Evolutionary conservation across 2,797 vertebrate genomes (phyloP).

Genomic region (Etheostoma nigrum): DNA sequence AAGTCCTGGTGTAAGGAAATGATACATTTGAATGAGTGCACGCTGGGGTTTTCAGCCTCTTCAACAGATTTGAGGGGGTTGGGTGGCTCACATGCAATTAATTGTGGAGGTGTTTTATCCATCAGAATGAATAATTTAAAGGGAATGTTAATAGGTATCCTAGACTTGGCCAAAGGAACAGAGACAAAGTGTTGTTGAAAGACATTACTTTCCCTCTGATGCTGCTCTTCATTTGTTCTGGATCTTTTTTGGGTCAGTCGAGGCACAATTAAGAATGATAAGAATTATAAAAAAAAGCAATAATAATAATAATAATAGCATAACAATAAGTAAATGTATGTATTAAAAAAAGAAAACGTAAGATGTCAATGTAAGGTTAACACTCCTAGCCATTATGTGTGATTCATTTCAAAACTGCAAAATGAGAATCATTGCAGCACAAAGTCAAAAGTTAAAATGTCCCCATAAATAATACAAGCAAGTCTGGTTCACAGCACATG

Average conservation of each 20-base stretch:
- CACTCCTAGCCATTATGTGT: slow-evolving; percentile 11
- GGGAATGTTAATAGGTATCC: slow-evolving; percentile 87
- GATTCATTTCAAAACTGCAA: slow-evolving; percentile 53
- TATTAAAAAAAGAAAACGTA: neutral
- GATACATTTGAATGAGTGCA: slow-evolving; percentile 66
- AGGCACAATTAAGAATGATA: slow-evolving; percentile 39
- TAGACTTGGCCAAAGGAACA: slow-evolving; percentile 80
- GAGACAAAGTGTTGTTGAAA: slow-evolving; percentile 85
- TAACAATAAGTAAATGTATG: neutral
- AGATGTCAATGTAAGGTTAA: slow-evolving; percentile 20
- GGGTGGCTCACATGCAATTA: slow-evolving; percentile 84
- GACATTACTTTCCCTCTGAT: slow-evolving; percentile 83
- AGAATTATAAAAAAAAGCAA: slow-evolving; percentile 19
- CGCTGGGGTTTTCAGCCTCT: slow-evolving; percentile 69
- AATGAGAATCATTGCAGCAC: slow-evolving; percentile 45
- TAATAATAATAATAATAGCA: slow-evolving; percentile 5
- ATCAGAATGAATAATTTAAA: slow-evolving; percentile 90
- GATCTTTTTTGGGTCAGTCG: slow-evolving; percentile 68
- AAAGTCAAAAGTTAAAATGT: slow-evolving; percentile 66
- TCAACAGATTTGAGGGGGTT: slow-evolving; percentile 74
- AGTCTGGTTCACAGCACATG: slow-evolving; percentile 42
- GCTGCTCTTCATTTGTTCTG: slow-evolving; percentile 74
- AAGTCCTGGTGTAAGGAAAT: slow-evolving; percentile 59
- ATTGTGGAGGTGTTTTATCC: slow-evolving; percentile 89
- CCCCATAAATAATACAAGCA: slow-evolving; percentile 58